Evolutionary conservation across 2,888 invertebrate species (phyloP), one percentile per base, ranked within the genome.

Genomic region (Agonopterix heracliana): DNA sequence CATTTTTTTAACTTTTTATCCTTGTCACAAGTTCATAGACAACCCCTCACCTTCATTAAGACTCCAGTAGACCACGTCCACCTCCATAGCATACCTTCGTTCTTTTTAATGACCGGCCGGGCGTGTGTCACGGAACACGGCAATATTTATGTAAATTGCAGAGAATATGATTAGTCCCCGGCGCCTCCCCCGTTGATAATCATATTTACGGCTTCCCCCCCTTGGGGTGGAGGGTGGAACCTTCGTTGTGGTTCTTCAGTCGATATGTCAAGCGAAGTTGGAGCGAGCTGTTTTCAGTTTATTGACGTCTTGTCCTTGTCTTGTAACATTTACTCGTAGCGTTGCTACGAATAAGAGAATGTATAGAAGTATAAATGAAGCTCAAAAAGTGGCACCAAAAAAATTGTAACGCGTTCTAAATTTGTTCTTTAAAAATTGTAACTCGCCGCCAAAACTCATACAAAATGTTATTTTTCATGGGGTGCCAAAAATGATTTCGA

Each of bases 141-240:
- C 86, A 80, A 88, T 88, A 87, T 87, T 88, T 87, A 88, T 88
- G 87, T 86, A 88, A 88, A 88, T 87, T 86, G 84, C 79, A 74
- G 74, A 87, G 87, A 87, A 88, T 88, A 88, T 88, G 87, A 87
- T 88, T 87, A 87, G 82, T 81, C 81, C 75, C 74, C 81, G 81
- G 74, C 83, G 82, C 87, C 86, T 86, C 84, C 87, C 85, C 77
- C 68, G 64, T 77, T 85, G 88, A 86, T 88, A 87, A 88, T 87
- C 86, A 87, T 87, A 88, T 87, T 87, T 88, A 88, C 86, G 78
- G 75, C 81, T 68, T 70, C 71, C 60, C 48, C 59, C 60, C 56
- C 46, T 41, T n/a, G 41, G 41, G 47, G 53, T 53, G 49, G 56
- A 55, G 54, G 61, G 58, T 40, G 46, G 43, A 34, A 9, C 17